Evolutionary conservation across 2,888 invertebrate species (phyloP).

Genomic region (Harpagoxenus sublaevis): DNA sequence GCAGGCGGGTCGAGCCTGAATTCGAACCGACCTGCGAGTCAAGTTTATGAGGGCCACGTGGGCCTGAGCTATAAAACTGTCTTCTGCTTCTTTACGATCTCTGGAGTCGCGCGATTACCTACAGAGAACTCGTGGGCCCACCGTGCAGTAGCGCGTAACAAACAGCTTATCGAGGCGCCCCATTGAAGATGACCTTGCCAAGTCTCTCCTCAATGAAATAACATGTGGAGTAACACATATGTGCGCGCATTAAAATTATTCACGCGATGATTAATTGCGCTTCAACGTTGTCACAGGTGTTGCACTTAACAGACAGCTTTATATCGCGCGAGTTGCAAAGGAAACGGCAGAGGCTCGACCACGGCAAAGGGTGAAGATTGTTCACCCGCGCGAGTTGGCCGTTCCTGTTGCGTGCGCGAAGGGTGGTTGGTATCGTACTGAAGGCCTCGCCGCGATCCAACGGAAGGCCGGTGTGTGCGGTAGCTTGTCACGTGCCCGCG

Average conservation of each 20-base stretch:
- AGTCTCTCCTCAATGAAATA: conserved; percentile 43
- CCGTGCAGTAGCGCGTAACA: conserved; percentile 77
- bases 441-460: conserved; percentile 83
- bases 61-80: conserved; percentile 87
- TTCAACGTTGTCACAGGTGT: conserved; percentile 39
- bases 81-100: conserved; percentile 86
- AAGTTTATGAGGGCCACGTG: conserved; percentile 86
- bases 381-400: conserved; percentile 69
- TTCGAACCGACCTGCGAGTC: conserved; percentile 72
- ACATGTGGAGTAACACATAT: conserved; percentile 27
- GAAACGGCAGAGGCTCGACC: conserved; percentile 43
- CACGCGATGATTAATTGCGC: conserved; percentile 34
- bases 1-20: conserved; percentile 72
- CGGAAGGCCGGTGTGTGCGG: conserved; percentile 85
- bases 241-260: conserved; percentile 32
- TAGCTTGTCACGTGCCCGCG: conserved; percentile 86
- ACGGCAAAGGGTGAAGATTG: conserved; percentile 75
- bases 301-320: conserved; percentile 40
- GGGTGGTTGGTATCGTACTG: conserved; percentile 86
- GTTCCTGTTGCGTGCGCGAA: conserved; percentile 84
- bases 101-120: conserved; percentile 83
- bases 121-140: conserved; percentile 75
- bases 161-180: conserved; percentile 75
- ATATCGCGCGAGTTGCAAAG: background rate
- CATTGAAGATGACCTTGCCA: conserved; percentile 73